Percentiles rank a stretch among this genome's conserved stretches.
These are phyloP conservation scores for Aphelinus atriplicis DNA, from an alignment of 1,140 invertebrate genomes.

Conservation along the genomic window DNA sequence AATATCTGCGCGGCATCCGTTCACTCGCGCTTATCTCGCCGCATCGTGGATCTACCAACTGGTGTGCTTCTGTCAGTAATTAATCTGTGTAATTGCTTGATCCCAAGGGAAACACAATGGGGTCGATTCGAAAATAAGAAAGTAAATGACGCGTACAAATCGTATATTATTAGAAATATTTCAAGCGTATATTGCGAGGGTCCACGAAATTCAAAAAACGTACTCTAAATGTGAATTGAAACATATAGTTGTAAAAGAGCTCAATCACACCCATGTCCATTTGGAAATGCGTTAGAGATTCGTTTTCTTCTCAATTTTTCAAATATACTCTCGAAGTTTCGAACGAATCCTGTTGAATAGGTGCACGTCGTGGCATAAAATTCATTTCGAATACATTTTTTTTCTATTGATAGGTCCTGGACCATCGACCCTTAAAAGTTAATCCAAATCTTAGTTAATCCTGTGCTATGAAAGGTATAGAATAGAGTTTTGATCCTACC, in stretches of 20 bases:
- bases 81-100: background rate
- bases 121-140: too few relatives aligned
- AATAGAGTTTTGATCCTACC: slow-evolving; percentile 31
- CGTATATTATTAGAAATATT: too few relatives aligned
- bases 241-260: too few relatives aligned
- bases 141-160: too few relatives aligned
- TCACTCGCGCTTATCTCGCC: slow-evolving; percentile 3
- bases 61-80: background rate
- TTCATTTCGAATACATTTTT: background rate
- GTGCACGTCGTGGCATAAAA: background rate
- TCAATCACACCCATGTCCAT: too few relatives aligned
- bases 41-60: too few relatives aligned
- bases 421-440: slow-evolving; percentile 37
- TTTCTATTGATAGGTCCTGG: background rate
- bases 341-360: too few relatives aligned
- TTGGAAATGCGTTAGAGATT: too few relatives aligned
- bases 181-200: too few relatives aligned
- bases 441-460: slow-evolving; percentile 34
- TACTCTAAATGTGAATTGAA: too few relatives aligned
- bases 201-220: too few relatives aligned
- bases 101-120: too few relatives aligned
- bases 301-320: background rate
- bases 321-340: background rate
- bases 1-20: background rate
- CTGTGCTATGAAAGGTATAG: slow-evolving; percentile 15